Percentiles rank a stretch among this genome's conserved stretches.
Conservation (phyloP, 92 coral and sea anemone genomes). For the Montipora capitata region DNA sequence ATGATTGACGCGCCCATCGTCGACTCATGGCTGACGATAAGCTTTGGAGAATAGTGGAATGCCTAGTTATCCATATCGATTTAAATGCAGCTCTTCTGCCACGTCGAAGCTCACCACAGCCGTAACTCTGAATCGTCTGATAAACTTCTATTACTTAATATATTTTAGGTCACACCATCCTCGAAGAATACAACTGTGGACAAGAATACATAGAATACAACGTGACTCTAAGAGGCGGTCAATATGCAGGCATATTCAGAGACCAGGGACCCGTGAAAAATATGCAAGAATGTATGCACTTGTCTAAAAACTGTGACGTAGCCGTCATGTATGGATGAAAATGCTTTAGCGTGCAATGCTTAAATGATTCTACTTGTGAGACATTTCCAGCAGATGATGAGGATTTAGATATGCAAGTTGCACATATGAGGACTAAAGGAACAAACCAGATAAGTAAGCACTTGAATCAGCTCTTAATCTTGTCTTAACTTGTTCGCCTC, state of each 20-base stretch:
- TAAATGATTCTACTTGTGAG: slow-evolving; percentile 91
- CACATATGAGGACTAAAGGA: slow-evolving; percentile 89
- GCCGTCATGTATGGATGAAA: slow-evolving; percentile 96
- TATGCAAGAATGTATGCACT: slow-evolving; percentile 97
- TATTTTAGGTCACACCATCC: slow-evolving; percentile 81
- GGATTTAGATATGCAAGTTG: slow-evolving; percentile 93
- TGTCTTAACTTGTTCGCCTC: no score
- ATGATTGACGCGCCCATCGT: no score
- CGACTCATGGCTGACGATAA: no score
- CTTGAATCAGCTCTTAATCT: no score
- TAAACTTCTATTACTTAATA: no score
- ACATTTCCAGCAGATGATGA: slow-evolving; percentile 93
- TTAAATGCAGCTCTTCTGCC: no score
- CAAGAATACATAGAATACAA: slow-evolving; percentile 94
- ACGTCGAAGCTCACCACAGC: no score
- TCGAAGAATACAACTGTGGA: slow-evolving; percentile 95
- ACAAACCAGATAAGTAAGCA: slow-evolving; percentile 83
- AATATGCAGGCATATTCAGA: slow-evolving; percentile 87
- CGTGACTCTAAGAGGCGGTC: slow-evolving; percentile 91
- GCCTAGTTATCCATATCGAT: no score
- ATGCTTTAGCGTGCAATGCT: slow-evolving; percentile 92
- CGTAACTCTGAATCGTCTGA: no score
- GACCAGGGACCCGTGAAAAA: slow-evolving; percentile 89
- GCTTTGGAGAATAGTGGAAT: no score
- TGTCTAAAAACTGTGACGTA: slow-evolving; percentile 92